Percentiles rank a stretch among this genome's conserved stretches.
Conservation (phyloP, 2,113 vertebrate species). For the Piaya cayana region DNA sequence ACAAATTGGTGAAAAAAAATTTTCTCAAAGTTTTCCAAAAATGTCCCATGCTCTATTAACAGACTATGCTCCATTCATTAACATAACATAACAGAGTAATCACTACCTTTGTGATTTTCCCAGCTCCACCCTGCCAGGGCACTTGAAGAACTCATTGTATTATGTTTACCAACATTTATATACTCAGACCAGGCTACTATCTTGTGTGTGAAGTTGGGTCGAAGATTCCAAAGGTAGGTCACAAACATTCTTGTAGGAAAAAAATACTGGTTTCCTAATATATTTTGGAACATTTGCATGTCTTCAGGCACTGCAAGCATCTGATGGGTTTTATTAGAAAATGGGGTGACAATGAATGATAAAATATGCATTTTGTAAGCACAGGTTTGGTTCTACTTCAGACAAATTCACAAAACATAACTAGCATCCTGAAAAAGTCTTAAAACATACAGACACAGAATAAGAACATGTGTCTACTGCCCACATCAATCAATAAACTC, state of each 20-base stretch:
- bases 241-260: background rate
- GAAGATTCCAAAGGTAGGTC: background rate
- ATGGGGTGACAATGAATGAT: background rate
- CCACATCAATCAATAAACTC: background rate
- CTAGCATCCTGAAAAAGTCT: background rate
- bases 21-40: too few species aligned
- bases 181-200: background rate
- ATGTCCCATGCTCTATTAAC: too few species aligned
- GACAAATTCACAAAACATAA: background rate
- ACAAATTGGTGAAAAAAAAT: too few species aligned
- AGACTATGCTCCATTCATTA: too few species aligned
- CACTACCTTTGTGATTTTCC: too few species aligned
- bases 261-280: background rate
- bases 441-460: background rate
- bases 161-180: too few species aligned
- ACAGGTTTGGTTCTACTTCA: background rate
- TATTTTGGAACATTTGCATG: background rate
- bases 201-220: background rate
- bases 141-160: too few species aligned
- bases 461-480: background rate
- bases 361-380: background rate
- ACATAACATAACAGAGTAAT: too few species aligned
- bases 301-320: background rate
- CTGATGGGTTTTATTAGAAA: background rate
- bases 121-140: too few species aligned